Evolutionary conservation across 2,797 vertebrate genomes (phyloP), one percentile per base, ranked within the genome.

Genomic region (Syngnathus acus): DNA sequence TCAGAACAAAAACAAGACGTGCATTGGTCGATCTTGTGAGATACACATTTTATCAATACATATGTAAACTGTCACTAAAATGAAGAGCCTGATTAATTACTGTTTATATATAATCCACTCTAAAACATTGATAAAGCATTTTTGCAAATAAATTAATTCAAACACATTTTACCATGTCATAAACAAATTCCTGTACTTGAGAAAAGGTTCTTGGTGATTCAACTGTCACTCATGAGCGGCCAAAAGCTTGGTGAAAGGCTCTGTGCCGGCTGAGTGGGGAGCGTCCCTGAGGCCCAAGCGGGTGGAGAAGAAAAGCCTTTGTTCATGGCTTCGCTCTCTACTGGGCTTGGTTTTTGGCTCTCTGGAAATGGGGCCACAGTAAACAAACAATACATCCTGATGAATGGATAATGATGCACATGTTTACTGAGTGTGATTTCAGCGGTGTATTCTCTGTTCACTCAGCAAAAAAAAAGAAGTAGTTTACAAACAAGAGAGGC

Each of bases 151-250:
- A 42, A 38, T 54, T 32, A 14, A 7, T 57, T 64, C 48, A 17
- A 71, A 0, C 39, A 14, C 76, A 42, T 80, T 82, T 84, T 80
- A 77, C 74, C 87, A 85, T 87, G 85, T 43, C 76, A 45, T 73
- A 66, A 65, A 61, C 62, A 62, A 3, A 75, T 82, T 89, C 87
- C 89, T 88, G 84, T 91, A 91, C 91, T 94, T 92, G 91, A 87
- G 88, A 90, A 90, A 32, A 91, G 91, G 83, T 86, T 88, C 74
- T 51, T 71, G 75, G 83, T 87, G 88, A 95, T 96, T 96, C 93
- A 97, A 87, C 94, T 96, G 95, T 96, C 94, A 95, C 89, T 97
- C 94, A 94, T 82, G 87, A 83, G 82, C 76, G 86, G 88, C 80
- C 90, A 84, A 88, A 92, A 91, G 86, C 88, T 87, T 84, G 85